Evolutionary conservation across 2,113 vertebrate species (phyloP).

Genomic region (Pseudopodoces humilis): DNA sequence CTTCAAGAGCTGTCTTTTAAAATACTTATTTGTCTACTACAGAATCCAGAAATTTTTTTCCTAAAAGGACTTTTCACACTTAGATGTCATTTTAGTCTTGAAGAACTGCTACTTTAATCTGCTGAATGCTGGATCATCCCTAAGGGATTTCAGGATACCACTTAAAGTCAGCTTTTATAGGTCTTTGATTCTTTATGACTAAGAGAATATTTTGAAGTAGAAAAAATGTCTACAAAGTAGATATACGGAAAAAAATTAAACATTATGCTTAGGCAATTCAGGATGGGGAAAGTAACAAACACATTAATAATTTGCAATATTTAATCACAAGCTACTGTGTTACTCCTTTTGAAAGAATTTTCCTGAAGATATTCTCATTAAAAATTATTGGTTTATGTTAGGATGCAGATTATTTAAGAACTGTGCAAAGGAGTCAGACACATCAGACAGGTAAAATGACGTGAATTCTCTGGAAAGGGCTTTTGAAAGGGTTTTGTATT

Average conservation of each 20-base stretch:
- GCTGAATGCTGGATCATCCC: neutral
- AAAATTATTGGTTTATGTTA: neutral
- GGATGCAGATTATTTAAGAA: neutral
- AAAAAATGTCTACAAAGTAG: neutral
- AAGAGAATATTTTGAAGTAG: neutral
- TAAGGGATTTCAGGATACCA: neutral
- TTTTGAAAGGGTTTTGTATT: neutral
- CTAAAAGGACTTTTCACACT: neutral
- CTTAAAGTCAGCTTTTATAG: constrained; percentile 8
- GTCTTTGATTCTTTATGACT: neutral
- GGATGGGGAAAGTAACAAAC: neutral
- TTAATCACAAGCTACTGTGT: neutral
- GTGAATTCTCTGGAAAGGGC: neutral
- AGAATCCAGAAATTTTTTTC: neutral
- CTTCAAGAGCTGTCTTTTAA: neutral
- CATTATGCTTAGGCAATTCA: neutral
- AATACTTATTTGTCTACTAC: neutral
- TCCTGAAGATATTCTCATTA: neutral
- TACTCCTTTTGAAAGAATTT: neutral
- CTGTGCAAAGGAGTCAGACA: neutral
- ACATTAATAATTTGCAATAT: neutral
- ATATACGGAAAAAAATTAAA: neutral
- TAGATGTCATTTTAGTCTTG: neutral
- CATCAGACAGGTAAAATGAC: neutral
- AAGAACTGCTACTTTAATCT: constrained; percentile 14